Conservation (phyloP, 2,797 vertebrate species). For the Pagetopsis macropterus region DNA sequence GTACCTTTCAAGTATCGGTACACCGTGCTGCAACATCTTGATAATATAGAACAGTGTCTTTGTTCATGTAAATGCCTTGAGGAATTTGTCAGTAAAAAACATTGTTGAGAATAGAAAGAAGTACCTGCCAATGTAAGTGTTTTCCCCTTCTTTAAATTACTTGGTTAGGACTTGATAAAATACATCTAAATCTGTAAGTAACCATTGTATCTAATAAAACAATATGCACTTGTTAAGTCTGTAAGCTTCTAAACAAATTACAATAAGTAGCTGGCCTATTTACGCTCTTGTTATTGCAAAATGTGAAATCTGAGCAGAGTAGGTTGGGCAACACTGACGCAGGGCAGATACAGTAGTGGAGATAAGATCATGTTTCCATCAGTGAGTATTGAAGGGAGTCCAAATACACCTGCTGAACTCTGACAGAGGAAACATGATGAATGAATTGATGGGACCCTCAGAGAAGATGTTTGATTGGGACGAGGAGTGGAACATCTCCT, state of each 20-base stretch:
- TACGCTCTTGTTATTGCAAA: conserved; percentile 22
- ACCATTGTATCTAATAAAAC: too few relatives aligned
- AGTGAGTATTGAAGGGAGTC: not conserved
- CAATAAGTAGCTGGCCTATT: not conserved
- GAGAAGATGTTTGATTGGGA: conserved; percentile 46
- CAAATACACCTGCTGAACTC: conserved; percentile 19
- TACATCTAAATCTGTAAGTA: too few relatives aligned
- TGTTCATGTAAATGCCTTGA: not conserved
- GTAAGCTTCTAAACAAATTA: too few relatives aligned
- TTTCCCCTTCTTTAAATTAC: too few relatives aligned
- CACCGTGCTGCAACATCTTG: too few relatives aligned
- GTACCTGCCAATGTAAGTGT: too few relatives aligned
- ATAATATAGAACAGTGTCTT: not conserved
- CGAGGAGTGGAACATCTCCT: conserved; percentile 88
- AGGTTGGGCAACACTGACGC: conserved; percentile 32
- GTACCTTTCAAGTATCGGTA: too few relatives aligned
- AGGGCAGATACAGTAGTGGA: not conserved
- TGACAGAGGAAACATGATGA: not conserved
- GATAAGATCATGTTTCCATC: not conserved
- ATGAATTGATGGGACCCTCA: conserved; percentile 3
- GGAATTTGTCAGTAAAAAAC: too few relatives aligned
- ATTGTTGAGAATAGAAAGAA: too few relatives aligned
- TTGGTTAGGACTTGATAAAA: too few relatives aligned
- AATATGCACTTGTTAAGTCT: too few relatives aligned
- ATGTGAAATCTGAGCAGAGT: conserved; percentile 20